A percentile compares a stretch with the other conserved stretches of the same genome.
Evolutionary conservation across 2,888 invertebrate genomes (phyloP).

Genomic region (Melipona bicolor): DNA sequence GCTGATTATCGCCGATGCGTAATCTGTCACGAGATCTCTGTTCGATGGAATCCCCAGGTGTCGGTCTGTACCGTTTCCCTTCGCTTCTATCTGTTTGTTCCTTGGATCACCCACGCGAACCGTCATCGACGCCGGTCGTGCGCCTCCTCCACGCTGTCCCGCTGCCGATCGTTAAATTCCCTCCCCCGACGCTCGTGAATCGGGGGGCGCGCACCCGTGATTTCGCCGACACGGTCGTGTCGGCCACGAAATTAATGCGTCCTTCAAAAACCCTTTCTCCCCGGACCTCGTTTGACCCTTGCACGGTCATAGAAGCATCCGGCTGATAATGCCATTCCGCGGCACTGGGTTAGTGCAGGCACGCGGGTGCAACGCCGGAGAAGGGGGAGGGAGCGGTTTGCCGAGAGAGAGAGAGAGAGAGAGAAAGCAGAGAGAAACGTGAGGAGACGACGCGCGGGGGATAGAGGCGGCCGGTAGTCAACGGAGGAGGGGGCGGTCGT

Average conservation of each 20-base stretch:
- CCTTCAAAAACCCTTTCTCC: slow-evolving; percentile 45
- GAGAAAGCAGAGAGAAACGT: slow-evolving; percentile 34
- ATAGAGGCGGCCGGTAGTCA: slow-evolving; percentile 52
- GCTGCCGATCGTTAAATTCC: not conserved
- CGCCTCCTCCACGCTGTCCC: not conserved
- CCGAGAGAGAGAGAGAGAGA: slow-evolving; percentile 29
- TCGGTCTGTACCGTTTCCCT: not conserved
- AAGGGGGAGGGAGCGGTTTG: slow-evolving; percentile 16
- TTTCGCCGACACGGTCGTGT: not conserved
- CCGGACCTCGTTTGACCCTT: slow-evolving; percentile 56
- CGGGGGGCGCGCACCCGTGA: not conserved
- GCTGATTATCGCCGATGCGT: slow-evolving; percentile 57
- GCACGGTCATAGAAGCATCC: slow-evolving; percentile 65
- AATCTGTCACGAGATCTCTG: slow-evolving; percentile 63
- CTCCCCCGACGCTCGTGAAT: not conserved
- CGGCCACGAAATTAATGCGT: slow-evolving; percentile 14
- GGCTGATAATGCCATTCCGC: slow-evolving; percentile 72
- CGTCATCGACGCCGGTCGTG: slow-evolving; percentile 22
- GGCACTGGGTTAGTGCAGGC: slow-evolving; percentile 77
- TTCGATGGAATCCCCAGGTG: slow-evolving; percentile 43
- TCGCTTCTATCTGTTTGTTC: slow-evolving; percentile 1
- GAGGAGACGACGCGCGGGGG: slow-evolving; percentile 25
- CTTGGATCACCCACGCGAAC: slow-evolving; percentile 11
- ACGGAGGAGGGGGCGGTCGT: slow-evolving; percentile 62
- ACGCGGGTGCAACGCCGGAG: slow-evolving; percentile 72